phyloP scores from a whole-genome alignment of 2,797 vertebrate genomes.

The Bucorvus abyssinicus region DNA sequence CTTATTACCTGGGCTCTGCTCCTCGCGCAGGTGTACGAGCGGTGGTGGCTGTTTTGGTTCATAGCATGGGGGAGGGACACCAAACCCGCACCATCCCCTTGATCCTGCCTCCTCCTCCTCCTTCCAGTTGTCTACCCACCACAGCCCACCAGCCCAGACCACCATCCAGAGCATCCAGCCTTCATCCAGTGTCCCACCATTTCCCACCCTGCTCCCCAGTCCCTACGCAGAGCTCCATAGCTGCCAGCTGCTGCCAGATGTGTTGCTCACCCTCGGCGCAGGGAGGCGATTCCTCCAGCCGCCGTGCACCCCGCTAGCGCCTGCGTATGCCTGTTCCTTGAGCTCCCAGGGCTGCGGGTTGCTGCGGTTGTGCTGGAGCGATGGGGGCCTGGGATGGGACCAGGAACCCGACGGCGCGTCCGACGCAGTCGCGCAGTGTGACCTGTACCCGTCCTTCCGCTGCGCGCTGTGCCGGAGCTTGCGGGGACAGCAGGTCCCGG shows the following conservation, averaged over 20 bases:
- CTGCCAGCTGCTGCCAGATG: constrained; percentile 20
- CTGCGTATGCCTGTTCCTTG: background rate
- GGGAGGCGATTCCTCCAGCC: background rate
- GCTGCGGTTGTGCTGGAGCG: background rate
- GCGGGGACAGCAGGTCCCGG: constrained; percentile 24
- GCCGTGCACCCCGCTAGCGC: fast-evolving
- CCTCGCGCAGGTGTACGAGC: background rate
- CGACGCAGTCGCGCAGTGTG: background rate
- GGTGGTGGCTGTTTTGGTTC: background rate
- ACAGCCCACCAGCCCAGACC: background rate
- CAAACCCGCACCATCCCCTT: background rate
- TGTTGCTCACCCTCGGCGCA: background rate
- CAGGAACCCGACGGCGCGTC: background rate
- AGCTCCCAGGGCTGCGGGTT: fast-evolving
- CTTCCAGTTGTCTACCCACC: background rate
- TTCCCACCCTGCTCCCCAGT: background rate
- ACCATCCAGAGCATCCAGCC: background rate
- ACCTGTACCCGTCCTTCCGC: background rate
- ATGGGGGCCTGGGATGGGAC: background rate
- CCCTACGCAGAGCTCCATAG: fast-evolving
- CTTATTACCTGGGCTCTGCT: constrained; percentile 33
- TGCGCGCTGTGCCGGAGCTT: background rate
- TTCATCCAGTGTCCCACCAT: background rate
- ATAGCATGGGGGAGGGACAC: background rate
- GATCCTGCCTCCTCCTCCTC: background rate